Evolutionary conservation across 2,113 vertebrate genomes (phyloP), one percentile per base, ranked within the genome.

Genomic region (Marmota monax): DNA sequence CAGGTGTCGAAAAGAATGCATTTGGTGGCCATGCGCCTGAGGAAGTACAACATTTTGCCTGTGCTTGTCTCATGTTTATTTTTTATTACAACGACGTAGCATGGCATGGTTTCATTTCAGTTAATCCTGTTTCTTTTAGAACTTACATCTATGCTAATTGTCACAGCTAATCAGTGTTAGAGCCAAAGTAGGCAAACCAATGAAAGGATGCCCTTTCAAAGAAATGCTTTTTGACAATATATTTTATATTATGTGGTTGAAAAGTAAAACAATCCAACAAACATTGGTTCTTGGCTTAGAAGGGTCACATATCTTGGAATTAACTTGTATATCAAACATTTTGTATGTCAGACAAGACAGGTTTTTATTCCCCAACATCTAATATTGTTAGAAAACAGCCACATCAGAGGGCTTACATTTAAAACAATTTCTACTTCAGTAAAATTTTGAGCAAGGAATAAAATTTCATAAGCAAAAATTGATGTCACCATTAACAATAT

Each of bases 311-410:
- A 73, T 96, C 34, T 61, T 92, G 72, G 32, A 74, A 79, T 87
- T 85, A 20, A 53, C 0, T 56, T 77, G 42, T 73, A 37, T 72
- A 73, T 77, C 61, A 84, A 34, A 79, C 7, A 58, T 77, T 90
- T 63, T 83, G 1, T 69, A 27, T 92, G 56, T 58, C 17, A 3
- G 63, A 74, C 10, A 51, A n/a, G n/a, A 53, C 8, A 91, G 42
- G 11, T 51, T 92, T 91, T 95, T 83, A 84, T 84, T 93, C 70
- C 78, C 76, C 13, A 94, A 37, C 45, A 90, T 87, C 76, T 84
- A 48, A 7, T 34, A 25, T 73, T 84, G 18, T 63, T 83, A 87
- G 74, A 86, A 90, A 76, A 78, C 70, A 51, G 32, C 17, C 27
- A 25, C 34, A 82, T 74, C 63, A 20, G 3, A 34, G 77, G 37